These are phyloP conservation scores for Pristionchus exspectatus DNA, from an alignment of 2,888 invertebrate species.

Conservation along the genomic window DNA sequence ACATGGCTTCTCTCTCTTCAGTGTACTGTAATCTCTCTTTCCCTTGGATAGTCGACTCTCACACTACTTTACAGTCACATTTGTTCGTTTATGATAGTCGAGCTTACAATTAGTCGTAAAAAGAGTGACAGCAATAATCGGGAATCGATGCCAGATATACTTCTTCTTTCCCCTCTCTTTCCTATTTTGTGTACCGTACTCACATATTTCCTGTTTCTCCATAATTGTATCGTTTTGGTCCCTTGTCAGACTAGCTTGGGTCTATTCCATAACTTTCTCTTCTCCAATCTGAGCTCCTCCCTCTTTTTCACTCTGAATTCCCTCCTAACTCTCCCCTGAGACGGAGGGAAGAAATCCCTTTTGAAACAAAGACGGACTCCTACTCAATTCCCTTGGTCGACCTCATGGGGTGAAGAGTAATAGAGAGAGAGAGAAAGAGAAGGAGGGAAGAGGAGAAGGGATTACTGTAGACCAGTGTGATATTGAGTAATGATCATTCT, in stretches of 20 bases:
- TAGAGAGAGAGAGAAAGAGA: background rate
- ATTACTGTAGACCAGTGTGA: background rate
- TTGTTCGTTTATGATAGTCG: constrained; percentile 25
- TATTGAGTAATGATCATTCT: background rate
- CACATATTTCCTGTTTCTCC: background rate
- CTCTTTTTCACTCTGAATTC: constrained; percentile 9
- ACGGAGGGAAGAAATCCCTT: constrained; percentile 40
- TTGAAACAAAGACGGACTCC: constrained; percentile 47
- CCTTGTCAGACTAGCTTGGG: background rate
- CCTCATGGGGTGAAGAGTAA: constrained; percentile 22
- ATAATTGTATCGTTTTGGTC: constrained; percentile 3
- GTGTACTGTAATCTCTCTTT: background rate
- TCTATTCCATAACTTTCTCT: constrained; percentile 18
- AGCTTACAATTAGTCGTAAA: constrained; percentile 40
- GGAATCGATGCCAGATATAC: constrained; percentile 1
- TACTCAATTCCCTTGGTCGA: background rate
- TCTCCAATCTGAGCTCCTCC: background rate
- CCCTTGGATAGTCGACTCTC: background rate
- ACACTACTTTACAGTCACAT: constrained; percentile 8
- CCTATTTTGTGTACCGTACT: background rate
- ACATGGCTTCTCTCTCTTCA: background rate
- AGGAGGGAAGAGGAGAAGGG: background rate
- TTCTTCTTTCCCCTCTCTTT: background rate
- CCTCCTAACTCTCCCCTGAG: constrained; percentile 47
- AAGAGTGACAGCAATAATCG: constrained; percentile 20